Evolutionary conservation across 1,140 invertebrate species (phyloP), one percentile per base, ranked within the genome.

Genomic region (Eriosoma lanigerum): DNA sequence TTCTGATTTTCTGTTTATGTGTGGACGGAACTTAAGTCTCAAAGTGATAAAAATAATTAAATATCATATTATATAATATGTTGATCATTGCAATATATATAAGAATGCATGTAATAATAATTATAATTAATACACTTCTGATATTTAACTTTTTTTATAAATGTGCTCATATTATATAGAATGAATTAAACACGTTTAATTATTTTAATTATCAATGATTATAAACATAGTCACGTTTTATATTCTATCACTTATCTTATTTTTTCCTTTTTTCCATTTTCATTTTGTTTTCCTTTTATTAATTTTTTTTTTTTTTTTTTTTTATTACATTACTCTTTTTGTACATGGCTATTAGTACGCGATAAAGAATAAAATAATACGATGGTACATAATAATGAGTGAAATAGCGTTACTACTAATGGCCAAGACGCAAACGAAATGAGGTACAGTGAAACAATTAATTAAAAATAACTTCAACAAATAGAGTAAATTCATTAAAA

Each of bases 381-480:
- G 19, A 50, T 19, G 9, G 17, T 26, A 62, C 58, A n/a, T 52
- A 52, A 52, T n/a, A 72, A 72, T 50, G 17, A 29, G 24, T 29
- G 12, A 52, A 72, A 72, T 72, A 50, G 24, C 52, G 24, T 50
- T n/a, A 72, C 68, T 46, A 38, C 66, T 52, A 72, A 72, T 72
- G 68, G 26, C 68, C 24, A 19, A 52, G 21, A n/a, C 46, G 46
- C 21, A 21, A 72, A 52, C 8, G 10, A 29, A 52, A 19, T 24
- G 68, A 72, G 38, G 68, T 72, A 72, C 46, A 72, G 50, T 72
- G 52, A 72, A 72, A 32, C 24, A 50, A 52, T 72, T 72, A 32
- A 72, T 72, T 72, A 72, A 72, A 72, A 72, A 50, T 50, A 72
- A 72, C 68, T 72, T 21, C 17, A 50, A 52, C 46, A 50, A 72